Evolutionary conservation across 2,888 invertebrate species (phyloP), one percentile per base, ranked within the genome.

Genomic region (Eledone cirrhosa): DNA sequence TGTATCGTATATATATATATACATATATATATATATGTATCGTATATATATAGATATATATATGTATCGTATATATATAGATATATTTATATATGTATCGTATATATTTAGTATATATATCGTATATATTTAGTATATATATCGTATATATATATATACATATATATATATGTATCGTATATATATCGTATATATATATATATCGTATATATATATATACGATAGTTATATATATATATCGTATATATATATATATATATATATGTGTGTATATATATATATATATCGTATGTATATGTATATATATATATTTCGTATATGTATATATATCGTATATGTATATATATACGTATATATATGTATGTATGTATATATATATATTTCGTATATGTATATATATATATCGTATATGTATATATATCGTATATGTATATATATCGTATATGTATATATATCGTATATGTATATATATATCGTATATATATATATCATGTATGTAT

Each of bases 101-200:
- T n/a, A n/a, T n/a, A n/a, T n/a, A 27, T 27, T 63, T 63, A 27
- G 27, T n/a, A n/a, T n/a, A n/a, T n/a, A n/a, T n/a, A n/a, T n/a
- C n/a, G n/a, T n/a, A n/a, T n/a, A n/a, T n/a, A n/a, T n/a, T n/a
- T n/a, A n/a, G n/a, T n/a, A n/a, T n/a, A n/a, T n/a, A n/a, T n/a
- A n/a, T n/a, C n/a, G n/a, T n/a, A n/a, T n/a, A n/a, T n/a, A n/a
- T n/a, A n/a, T n/a, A n/a, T n/a, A n/a, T n/a, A n/a, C 11, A 59
- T 63, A 63, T 22, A 63, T 63, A 22, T 16, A 22, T 63, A 63
- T 63, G n/a, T 63, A 63, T n/a, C n/a, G n/a, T 22, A 63, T 63
- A 63, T n/a, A 63, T 63, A 63, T 63, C n/a, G n/a, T 7, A 63
- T 63, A 63, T 63, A 63, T 63, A 63, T 63, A 63, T 13, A 63